Conservation (phyloP, 2,797 vertebrate genomes). For the Mormyrus hasselquistii region DNA sequence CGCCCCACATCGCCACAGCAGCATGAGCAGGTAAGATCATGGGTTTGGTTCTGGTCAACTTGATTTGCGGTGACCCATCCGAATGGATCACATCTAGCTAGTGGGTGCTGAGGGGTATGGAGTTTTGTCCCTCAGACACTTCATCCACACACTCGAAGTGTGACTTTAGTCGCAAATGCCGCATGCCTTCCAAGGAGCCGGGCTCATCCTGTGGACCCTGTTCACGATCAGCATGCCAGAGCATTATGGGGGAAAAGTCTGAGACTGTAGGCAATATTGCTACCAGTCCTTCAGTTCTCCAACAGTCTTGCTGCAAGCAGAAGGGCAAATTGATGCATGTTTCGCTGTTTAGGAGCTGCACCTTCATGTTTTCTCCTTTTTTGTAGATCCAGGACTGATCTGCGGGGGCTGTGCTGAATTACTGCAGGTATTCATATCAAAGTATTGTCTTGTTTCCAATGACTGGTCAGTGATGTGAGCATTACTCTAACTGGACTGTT, state of each 20-base stretch:
- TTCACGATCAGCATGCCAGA: slow-evolving; percentile 22
- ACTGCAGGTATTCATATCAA: neutral
- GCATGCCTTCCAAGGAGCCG: slow-evolving; percentile 63
- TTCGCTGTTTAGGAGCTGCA: neutral
- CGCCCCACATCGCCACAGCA: neutral
- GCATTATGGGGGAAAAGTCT: neutral
- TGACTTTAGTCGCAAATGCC: too few species aligned
- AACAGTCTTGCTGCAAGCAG: neutral
- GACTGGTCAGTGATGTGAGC: slow-evolving; percentile 63
- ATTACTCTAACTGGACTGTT: slow-evolving; percentile 49
- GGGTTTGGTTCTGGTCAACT: neutral
- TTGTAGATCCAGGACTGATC: neutral
- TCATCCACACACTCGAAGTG: neutral
- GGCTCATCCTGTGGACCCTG: neutral
- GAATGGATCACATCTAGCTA: neutral
- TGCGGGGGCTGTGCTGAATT: neutral
- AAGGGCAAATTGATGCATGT: neutral
- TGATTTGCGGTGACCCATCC: neutral
- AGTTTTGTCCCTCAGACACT: neutral
- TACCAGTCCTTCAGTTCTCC: neutral
- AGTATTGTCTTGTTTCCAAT: neutral
- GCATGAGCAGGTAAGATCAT: neutral
- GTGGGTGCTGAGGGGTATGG: neutral
- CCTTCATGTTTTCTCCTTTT: neutral
- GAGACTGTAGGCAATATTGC: neutral